These are phyloP conservation scores for Drosophila azteca DNA, from an alignment of 1,140 invertebrate genomes.

Conservation along the genomic window DNA sequence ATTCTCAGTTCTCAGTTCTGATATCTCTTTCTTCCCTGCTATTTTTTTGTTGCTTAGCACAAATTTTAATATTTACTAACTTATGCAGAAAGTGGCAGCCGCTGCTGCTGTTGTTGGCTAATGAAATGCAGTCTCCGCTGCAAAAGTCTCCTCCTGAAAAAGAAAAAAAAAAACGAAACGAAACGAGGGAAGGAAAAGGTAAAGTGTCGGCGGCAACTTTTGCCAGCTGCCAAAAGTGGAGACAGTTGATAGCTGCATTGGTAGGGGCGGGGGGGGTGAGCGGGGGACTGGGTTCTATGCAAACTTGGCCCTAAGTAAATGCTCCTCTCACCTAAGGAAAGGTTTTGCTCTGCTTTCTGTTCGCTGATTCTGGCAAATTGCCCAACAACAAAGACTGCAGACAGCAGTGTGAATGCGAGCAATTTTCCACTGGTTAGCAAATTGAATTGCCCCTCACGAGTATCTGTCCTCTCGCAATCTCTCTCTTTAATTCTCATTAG, in stretches of 20 bases:
- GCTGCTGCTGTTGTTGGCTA: constrained; percentile 60
- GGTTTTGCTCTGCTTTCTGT: constrained; percentile 14
- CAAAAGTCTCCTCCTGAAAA: constrained; percentile 4
- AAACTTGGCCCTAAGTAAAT: constrained; percentile 72
- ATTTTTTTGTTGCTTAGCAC: constrained; percentile 42
- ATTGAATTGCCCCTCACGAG: constrained; percentile 60
- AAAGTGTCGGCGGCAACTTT: constrained; percentile 62
- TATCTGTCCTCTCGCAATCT: constrained; percentile 4
- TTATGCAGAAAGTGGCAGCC: constrained; percentile 74
- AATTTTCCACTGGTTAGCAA: constrained; percentile 70
- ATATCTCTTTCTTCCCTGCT: background rate
- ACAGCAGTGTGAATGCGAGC: constrained; percentile 10
- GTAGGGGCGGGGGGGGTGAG: background rate
- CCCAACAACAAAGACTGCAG: constrained; percentile 39
- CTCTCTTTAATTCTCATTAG: background rate
- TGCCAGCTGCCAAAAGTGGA: constrained; percentile 78
- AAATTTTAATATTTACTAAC: constrained; percentile 79
- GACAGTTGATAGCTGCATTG: constrained; percentile 64
- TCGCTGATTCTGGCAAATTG: constrained; percentile 56
- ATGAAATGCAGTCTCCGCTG: constrained; percentile 69
- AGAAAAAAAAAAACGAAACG: constrained; percentile 3
- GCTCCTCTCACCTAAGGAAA: constrained; percentile 27
- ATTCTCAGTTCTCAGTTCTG: constrained; percentile 54
- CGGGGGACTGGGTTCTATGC: background rate
- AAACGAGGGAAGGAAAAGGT: constrained; percentile 17